Evolutionary conservation across 2,888 invertebrate genomes (phyloP), one percentile per base, ranked within the genome.

Genomic region (Aelia acuminata): DNA sequence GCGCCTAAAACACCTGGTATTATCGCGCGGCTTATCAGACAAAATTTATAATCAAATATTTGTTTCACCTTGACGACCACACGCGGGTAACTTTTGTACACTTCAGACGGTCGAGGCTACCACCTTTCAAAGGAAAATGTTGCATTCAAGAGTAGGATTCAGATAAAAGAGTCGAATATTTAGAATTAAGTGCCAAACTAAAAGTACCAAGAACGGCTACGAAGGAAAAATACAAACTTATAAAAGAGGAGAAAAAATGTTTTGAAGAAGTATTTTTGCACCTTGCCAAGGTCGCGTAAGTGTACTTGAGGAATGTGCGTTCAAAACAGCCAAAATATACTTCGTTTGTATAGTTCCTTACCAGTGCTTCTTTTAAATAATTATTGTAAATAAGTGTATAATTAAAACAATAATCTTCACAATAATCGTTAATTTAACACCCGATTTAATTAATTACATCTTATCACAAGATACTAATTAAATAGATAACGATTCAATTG

Each of bases 31-130:
- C 63, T 70, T 70, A 70, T 70, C 63, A 35, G 63, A 70, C 63
- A 35, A 70, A 70, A 35, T 70, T 70, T 35, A 70, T 70, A 7
- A 70, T 70, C 63, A 70, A 70, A 70, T 70, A 70, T 70, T 70
- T 70, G 63, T n/a, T 57, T 57, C 26, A 26, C 63, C 63, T 70
- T 70, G 63, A 70, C 31, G 31, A 70, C 31, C 26, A 70, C 63
- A 70, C 31, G 63, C 35, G 63, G 63, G 63, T 70, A 70, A 35
- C 63, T 70, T 70, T 35, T 35, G 20, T 70, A 70, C 18, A 70
- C 63, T 70, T 35, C 63, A 70, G 63, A 10, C 1, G 2, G 63
- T 18, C 63, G 63, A 70, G 31, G 63, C 35, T 57, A 57, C 26
- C n/a, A n/a, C 13, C 26, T n/a, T 13, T 57, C 13, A 5, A 35